Conservation (phyloP, 35 echinoderm and acorn worm genomes). For the Ophioderma brevispina region DNA sequence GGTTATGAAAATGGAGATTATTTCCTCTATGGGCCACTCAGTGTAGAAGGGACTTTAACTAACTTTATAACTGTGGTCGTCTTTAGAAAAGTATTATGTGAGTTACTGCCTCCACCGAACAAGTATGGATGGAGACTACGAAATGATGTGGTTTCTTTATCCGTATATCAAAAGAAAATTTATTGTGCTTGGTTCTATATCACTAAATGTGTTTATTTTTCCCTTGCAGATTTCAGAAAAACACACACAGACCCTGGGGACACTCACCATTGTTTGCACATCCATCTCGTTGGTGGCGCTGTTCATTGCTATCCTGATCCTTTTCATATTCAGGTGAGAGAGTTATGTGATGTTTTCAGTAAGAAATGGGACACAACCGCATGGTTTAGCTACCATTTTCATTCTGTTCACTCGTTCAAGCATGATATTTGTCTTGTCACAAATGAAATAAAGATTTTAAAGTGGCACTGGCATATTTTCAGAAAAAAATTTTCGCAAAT, state of each 20-base stretch:
- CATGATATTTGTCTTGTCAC: neutral
- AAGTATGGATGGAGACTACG: no score
- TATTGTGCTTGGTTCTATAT: no score
- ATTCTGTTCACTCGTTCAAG: neutral
- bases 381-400: neutral
- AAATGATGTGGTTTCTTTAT: no score
- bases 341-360: neutral
- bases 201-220: neutral
- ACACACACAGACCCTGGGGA: neutral
- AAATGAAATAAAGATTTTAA: neutral
- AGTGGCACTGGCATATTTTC: no score
- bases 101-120: no score
- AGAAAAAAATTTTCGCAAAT: no score
- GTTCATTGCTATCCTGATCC: neutral
- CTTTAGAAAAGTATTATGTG: no score
- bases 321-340: constrained; percentile 2
- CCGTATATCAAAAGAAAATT: no score
- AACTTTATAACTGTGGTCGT: no score
- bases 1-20: no score
- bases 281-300: neutral
- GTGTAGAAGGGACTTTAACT: no score
- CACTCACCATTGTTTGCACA: neutral
- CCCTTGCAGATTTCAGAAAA: neutral
- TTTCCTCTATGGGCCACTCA: no score
- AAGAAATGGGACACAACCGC: neutral